Conservation (phyloP, 2,888 invertebrate species). For the Ischnura elegans region DNA sequence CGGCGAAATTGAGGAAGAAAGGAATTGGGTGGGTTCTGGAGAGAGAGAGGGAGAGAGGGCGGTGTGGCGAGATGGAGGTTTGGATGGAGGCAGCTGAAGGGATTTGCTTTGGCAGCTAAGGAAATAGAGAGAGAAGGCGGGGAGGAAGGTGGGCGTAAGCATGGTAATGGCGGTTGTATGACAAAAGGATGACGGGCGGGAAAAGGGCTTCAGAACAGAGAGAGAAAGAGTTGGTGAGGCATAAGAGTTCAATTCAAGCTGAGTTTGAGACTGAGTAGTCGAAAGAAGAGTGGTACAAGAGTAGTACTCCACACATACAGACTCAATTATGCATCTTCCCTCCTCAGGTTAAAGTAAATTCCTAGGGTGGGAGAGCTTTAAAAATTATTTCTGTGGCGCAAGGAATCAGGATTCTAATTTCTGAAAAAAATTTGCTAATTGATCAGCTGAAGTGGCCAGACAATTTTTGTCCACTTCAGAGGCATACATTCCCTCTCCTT, state of each 20-base stretch:
- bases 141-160: not conserved
- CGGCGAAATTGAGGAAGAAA: constrained; percentile 67
- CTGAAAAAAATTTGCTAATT: no score
- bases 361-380: not conserved
- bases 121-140: not conserved
- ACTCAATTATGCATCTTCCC: not conserved
- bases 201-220: not conserved
- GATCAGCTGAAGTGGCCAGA: no score
- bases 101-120: not conserved
- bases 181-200: not conserved
- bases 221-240: not conserved
- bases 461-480: no score
- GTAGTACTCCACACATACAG: no score
- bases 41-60: constrained; percentile 15
- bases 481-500: no score
- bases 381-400: not conserved
- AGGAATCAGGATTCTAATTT: not conserved
- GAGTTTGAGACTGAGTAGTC: not conserved
- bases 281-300: no score
- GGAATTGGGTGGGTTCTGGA: constrained; percentile 45
- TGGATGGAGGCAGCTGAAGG: not conserved
- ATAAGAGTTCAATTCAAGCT: no score
- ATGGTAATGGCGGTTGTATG: constrained; percentile 35
- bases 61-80: constrained; percentile 15
- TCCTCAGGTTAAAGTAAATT: not conserved